A percentile compares a stretch with the other conserved stretches of the same genome.
phyloP scores from a whole-genome alignment of 2,113 vertebrate genomes.

The Physeter macrocephalus region DNA sequence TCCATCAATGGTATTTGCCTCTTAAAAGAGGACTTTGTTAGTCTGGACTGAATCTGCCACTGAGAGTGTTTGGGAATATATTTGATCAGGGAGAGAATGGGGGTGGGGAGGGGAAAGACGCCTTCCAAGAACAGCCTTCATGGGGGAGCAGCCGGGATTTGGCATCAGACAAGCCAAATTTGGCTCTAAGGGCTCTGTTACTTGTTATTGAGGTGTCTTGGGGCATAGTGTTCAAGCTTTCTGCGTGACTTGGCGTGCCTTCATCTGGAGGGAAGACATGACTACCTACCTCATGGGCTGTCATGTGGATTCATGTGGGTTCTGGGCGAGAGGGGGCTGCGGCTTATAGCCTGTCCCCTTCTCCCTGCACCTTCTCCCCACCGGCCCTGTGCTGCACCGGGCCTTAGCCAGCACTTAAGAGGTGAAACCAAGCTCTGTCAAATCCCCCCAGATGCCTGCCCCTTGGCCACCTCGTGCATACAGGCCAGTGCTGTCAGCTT shows the following conservation, averaged over 20 bases:
- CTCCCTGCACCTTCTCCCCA: background rate
- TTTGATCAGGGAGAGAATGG: background rate
- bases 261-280: background rate
- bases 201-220: background rate
- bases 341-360: background rate
- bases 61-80: background rate
- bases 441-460: background rate
- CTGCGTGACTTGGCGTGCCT: background rate
- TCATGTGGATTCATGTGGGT: background rate
- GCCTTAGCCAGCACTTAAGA: background rate
- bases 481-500: background rate
- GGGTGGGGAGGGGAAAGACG: background rate
- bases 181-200: background rate
- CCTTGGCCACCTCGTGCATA: background rate
- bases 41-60: background rate
- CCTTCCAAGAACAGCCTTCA: background rate
- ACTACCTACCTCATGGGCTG: background rate
- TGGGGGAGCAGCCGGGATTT: background rate
- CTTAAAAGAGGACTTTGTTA: background rate
- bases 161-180: background rate
- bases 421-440: background rate
- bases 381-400: fast-evolving
- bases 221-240: background rate
- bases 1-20: background rate
- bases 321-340: background rate